A percentile compares a stretch with the other conserved stretches of the same genome.
Evolutionary conservation across 2,888 invertebrate genomes (phyloP).

Genomic region (Drosophila neotestacea): DNA sequence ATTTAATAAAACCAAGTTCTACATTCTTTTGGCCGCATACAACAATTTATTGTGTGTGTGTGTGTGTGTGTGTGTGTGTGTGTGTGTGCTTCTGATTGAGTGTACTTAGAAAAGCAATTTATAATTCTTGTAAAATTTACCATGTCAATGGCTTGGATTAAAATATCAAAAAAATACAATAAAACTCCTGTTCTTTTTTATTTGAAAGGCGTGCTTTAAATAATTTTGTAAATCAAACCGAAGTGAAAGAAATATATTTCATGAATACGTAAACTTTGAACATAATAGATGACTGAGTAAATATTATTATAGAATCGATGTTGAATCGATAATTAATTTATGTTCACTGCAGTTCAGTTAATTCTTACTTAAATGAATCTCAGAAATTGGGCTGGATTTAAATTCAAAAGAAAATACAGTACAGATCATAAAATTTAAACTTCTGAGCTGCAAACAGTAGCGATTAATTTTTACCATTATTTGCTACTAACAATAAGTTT

Average conservation of each 20-base stretch:
- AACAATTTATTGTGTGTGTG: not conserved
- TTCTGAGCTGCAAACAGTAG: too few species aligned
- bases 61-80: too few species aligned
- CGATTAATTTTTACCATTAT: too few species aligned
- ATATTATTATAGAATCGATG: too few species aligned
- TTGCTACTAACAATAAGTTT: too few species aligned
- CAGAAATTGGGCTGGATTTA: not conserved
- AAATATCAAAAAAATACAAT: not conserved
- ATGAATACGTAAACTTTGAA: too few species aligned
- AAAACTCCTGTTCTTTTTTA: slow-evolving; percentile 12
- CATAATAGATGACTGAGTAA: too few species aligned
- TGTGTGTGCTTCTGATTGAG: not conserved
- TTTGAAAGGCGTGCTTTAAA: not conserved
- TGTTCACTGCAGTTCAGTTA: too few species aligned
- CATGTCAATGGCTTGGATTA: not conserved
- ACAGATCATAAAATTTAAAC: not conserved
- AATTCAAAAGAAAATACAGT: not conserved
- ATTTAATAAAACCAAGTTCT: not conserved
- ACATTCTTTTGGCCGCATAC: slow-evolving; percentile 8
- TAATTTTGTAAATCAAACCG: not conserved
- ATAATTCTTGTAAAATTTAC: not conserved
- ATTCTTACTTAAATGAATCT: too few species aligned
- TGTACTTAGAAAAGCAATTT: not conserved
- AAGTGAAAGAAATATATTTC: not conserved
- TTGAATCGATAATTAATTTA: too few species aligned